A percentile compares a stretch with the other conserved stretches of the same genome.
Conservation (phyloP, 2,797 vertebrate genomes). For the Phoebastria nigripes region DNA sequence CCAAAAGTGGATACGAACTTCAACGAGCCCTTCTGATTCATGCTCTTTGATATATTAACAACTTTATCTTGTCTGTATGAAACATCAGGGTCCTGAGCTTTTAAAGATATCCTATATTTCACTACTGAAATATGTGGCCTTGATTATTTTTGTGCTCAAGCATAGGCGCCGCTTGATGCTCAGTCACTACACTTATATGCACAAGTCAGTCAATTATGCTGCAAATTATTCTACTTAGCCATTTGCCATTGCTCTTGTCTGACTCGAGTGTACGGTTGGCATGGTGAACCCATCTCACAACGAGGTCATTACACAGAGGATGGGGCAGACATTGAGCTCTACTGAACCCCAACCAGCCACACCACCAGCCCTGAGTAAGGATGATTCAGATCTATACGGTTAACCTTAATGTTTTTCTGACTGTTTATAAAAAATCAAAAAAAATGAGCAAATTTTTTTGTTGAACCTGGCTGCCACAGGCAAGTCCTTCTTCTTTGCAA, state of each 20-base stretch:
- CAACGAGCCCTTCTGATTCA: background rate
- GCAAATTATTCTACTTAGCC: background rate
- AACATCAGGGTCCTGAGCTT: background rate
- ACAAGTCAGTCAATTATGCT: background rate
- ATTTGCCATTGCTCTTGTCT: background rate
- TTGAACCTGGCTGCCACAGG: background rate
- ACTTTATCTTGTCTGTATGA: background rate
- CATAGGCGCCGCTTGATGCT: background rate
- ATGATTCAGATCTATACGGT: background rate
- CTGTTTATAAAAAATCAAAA: background rate
- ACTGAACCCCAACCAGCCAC: background rate
- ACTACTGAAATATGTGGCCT: background rate
- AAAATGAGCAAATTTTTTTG: background rate
- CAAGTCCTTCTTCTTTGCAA: background rate
- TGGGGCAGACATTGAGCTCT: rapidly evolving
- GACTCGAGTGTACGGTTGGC: rapidly evolving
- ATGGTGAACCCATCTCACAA: background rate
- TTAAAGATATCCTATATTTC: background rate
- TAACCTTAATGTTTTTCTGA: background rate
- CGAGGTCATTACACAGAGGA: background rate
- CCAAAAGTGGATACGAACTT: background rate
- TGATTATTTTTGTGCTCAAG: background rate
- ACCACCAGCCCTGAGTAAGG: background rate
- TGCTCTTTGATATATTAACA: background rate
- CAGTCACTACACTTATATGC: background rate